A percentile compares a stretch with the other conserved stretches of the same genome.
Evolutionary conservation across 1,140 invertebrate genomes (phyloP).

Genomic region (Heliconius melpomene): DNA sequence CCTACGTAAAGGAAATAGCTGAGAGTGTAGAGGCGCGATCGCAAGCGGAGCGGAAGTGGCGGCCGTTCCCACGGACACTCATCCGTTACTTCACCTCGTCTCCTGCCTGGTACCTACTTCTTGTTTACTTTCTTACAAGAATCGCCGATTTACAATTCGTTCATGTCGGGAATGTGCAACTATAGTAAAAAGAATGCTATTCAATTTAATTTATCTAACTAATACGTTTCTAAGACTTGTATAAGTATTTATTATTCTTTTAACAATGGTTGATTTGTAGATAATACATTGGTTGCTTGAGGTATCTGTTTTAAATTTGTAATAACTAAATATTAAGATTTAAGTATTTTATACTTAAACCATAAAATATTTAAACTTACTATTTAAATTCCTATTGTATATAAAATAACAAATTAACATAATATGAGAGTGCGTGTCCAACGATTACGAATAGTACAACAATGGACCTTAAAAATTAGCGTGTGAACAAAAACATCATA

Average conservation of each 20-base stretch:
- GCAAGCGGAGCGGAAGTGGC: constrained; percentile 69
- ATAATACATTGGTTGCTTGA: no score
- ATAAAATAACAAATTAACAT: background rate
- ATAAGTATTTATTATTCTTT: no score
- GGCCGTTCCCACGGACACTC: constrained; percentile 79
- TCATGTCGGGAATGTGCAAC: constrained; percentile 13
- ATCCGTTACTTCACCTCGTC: constrained; percentile 77
- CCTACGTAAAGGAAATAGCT: constrained; percentile 76
- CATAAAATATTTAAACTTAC: background rate
- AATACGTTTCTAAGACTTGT: no score
- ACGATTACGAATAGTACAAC: constrained; percentile 1
- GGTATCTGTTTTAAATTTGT: no score
- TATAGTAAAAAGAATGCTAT: background rate
- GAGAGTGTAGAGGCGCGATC: constrained; percentile 63
- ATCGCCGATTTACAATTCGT: constrained; percentile 15
- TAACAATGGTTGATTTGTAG: no score
- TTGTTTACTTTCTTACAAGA: constrained; percentile 40
- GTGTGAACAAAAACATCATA: constrained; percentile 15
- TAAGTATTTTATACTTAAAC: background rate
- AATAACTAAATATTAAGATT: no score
- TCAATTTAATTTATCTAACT: no score
- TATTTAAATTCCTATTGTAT: background rate
- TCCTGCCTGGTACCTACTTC: constrained; percentile 35
- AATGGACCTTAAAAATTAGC: constrained; percentile 5
- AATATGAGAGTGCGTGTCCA: background rate